phyloP scores from a whole-genome alignment of 2,113 vertebrate genomes.

The Sinocyclocheilus rhinocerous region DNA sequence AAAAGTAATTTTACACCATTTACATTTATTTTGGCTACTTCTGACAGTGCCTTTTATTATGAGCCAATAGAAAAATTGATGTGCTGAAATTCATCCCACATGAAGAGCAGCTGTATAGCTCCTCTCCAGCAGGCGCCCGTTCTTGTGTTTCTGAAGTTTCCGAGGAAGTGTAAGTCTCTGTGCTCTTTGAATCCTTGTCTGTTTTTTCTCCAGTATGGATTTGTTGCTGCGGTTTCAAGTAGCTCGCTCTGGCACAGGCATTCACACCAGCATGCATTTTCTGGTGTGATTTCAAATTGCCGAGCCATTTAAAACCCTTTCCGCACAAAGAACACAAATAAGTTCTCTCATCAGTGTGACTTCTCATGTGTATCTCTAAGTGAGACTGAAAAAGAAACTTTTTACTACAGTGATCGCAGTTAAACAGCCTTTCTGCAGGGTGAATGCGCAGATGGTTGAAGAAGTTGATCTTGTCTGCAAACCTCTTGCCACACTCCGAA shows the following conservation, averaged over 20 bases:
- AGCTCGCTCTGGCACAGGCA: not conserved
- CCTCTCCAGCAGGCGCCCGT: not conserved
- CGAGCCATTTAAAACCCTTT: not conserved
- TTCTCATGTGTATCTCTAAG: conserved; percentile 9
- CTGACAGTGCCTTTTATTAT: not conserved
- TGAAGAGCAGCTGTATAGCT: not conserved
- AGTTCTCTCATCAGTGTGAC: not conserved
- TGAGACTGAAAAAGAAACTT: not conserved
- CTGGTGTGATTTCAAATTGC: not conserved
- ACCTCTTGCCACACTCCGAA: not conserved
- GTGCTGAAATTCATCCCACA: conserved; percentile 27
- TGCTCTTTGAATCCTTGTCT: not conserved
- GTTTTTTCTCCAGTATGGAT: too few relatives aligned
- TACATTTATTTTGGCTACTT: not conserved
- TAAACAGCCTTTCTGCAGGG: not conserved
- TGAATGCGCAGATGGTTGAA: not conserved
- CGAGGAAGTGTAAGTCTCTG: not conserved
- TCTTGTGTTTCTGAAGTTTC: not conserved
- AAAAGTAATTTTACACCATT: not conserved
- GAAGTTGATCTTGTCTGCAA: not conserved
- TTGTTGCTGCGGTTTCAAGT: not conserved
- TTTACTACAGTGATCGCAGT: not conserved
- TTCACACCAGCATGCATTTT: not conserved
- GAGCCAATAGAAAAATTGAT: not conserved
- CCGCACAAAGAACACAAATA: not conserved